Conservation (phyloP, 2,888 invertebrate species). For the Callinectes sapidus region DNA sequence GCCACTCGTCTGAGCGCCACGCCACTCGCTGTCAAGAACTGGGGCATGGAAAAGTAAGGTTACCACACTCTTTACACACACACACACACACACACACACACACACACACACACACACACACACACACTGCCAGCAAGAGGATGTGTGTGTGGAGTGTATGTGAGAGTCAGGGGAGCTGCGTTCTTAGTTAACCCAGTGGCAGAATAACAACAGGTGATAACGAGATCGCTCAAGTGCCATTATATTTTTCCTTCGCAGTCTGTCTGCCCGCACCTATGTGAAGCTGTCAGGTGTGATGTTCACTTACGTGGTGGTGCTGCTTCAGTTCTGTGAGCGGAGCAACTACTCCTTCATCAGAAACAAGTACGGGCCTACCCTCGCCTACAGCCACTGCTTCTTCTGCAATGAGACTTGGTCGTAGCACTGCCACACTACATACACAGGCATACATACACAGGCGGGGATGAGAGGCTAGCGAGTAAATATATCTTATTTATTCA, state of each 20-base stretch:
- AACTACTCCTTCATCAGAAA: background rate
- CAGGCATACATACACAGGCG: no score
- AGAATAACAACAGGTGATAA: no score
- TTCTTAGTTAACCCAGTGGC: no score
- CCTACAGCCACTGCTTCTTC: slow-evolving; percentile 46
- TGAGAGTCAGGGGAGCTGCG: no score
- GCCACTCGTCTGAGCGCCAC: slow-evolving; percentile 35
- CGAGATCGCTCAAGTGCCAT: background rate
- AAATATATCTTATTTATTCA: slow-evolving; percentile 20
- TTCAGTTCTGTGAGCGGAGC: slow-evolving; percentile 48
- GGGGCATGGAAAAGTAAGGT: slow-evolving; percentile 52
- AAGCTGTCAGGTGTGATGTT: slow-evolving; percentile 28
- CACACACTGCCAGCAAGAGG: background rate
- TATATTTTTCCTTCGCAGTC: slow-evolving; percentile 13
- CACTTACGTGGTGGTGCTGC: slow-evolving; percentile 53
- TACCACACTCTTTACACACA: background rate
- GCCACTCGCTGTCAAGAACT: slow-evolving; percentile 31
- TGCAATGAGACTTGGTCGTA: background rate
- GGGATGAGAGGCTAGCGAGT: background rate
- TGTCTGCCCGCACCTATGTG: slow-evolving; percentile 48
- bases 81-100: slow-evolving; percentile 33
- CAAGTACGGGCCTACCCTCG: background rate
- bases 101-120: background rate
- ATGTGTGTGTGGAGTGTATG: no score
- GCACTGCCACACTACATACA: background rate